These are phyloP conservation scores for Ephestia elutella DNA, from an alignment of 1,140 invertebrate genomes.

Conservation along the genomic window DNA sequence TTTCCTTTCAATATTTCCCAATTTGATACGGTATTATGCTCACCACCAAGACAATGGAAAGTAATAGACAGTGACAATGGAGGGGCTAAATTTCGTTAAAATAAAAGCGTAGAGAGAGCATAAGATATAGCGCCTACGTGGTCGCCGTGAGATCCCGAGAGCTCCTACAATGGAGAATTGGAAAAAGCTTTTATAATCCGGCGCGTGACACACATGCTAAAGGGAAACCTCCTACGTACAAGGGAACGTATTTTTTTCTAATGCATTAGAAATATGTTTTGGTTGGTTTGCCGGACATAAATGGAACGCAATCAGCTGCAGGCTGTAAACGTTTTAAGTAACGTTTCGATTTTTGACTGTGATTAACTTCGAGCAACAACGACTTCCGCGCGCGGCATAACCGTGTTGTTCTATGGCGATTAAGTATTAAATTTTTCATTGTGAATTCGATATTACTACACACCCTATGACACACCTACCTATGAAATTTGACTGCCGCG, in stretches of 20 bases:
- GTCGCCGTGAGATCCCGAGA: constrained; percentile 50
- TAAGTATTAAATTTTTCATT: too few relatives aligned
- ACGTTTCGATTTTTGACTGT: too few relatives aligned
- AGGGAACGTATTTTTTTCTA: constrained; percentile 31
- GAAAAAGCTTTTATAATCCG: constrained; percentile 74
- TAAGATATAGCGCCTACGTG: constrained; percentile 73
- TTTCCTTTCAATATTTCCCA: constrained; percentile 70
- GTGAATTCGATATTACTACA: too few relatives aligned
- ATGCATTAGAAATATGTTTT: constrained; percentile 18
- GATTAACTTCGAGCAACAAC: too few relatives aligned
- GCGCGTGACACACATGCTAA: constrained; percentile 66
- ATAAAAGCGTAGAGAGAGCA: constrained; percentile 68
- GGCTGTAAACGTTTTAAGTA: background rate
- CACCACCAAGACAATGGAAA: constrained; percentile 62
- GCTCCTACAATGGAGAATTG: constrained; percentile 69
- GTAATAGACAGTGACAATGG: constrained; percentile 65
- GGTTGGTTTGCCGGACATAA: background rate
- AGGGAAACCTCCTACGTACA: constrained; percentile 27
- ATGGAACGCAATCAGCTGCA: background rate
- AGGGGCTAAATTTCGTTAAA: constrained; percentile 70
- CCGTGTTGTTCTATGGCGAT: too few relatives aligned
- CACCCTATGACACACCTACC: too few relatives aligned
- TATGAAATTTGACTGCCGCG: too few relatives aligned
- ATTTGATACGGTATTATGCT: constrained; percentile 58
- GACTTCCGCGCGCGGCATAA: too few relatives aligned